Percentiles rank a stretch among this genome's conserved stretches.
Evolutionary conservation across 2,888 invertebrate genomes (phyloP).

Genomic region (Agonopterix alstromeriana): DNA sequence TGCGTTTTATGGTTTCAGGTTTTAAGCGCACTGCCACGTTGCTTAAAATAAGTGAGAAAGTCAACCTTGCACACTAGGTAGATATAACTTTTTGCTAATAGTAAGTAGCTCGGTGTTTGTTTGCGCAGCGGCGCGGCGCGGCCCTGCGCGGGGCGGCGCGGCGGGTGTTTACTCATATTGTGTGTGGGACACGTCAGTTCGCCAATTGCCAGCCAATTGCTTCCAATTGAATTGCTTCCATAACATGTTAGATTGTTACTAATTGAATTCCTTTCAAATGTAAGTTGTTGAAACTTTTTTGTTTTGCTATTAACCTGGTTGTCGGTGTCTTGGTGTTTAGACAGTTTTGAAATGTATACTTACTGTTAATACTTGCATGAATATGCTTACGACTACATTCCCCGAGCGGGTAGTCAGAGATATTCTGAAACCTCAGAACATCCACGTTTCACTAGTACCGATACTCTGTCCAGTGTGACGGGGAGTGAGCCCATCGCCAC

Average conservation of each 20-base stretch:
- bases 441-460: too few relatives aligned
- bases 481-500: too few relatives aligned
- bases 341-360: too few relatives aligned
- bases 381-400: too few relatives aligned
- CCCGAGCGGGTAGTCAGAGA: too few relatives aligned
- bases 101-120: background rate
- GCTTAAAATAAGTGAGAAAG: background rate
- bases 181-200: background rate
- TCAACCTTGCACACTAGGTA: constrained; percentile 1
- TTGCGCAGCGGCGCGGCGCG: constrained; percentile 1
- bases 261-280: background rate
- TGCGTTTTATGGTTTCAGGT: background rate
- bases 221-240: constrained; percentile 1
- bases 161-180: background rate
- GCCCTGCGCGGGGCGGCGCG: too few relatives aligned
- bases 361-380: too few relatives aligned
- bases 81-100: background rate
- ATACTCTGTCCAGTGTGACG: too few relatives aligned
- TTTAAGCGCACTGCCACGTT: background rate
- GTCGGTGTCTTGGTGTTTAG: too few relatives aligned
- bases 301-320: too few relatives aligned
- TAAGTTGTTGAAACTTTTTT: background rate
- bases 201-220: constrained; percentile 4
- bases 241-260: background rate
- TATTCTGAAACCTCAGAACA: too few relatives aligned